Evolutionary conservation across 2,113 vertebrate genomes (phyloP).

Genomic region (Ailuropoda melanoleuca): DNA sequence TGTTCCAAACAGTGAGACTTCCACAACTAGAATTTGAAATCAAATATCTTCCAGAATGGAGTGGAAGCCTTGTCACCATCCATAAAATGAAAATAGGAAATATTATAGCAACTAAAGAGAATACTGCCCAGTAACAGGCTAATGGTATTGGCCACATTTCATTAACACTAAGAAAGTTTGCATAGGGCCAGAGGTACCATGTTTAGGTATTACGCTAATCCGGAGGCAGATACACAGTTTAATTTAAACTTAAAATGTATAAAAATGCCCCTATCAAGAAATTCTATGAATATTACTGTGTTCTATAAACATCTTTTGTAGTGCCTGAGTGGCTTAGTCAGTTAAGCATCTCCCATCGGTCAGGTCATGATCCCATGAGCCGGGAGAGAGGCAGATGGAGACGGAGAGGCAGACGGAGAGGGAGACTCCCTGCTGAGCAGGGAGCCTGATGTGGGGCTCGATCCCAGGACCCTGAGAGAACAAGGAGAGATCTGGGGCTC

Average conservation of each 20-base stretch:
- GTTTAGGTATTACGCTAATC: not conserved
- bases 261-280: not conserved
- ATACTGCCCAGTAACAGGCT: not conserved
- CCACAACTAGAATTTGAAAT: not conserved
- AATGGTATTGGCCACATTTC: not conserved
- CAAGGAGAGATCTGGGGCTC: not conserved
- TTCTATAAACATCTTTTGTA: not conserved
- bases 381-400: not conserved
- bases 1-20: not conserved
- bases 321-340: not conserved
- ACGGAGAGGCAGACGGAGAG: no score
- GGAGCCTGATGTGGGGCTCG: not conserved
- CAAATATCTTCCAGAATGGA: not conserved
- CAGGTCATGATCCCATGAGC: not conserved
- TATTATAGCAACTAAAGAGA: not conserved
- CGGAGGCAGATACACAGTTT: not conserved
- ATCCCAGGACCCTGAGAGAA: not conserved
- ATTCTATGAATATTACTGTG: not conserved
- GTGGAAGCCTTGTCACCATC: not conserved
- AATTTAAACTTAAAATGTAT: not conserved
- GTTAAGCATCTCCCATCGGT: not conserved
- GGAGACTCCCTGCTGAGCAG: not conserved
- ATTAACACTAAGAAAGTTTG: not conserved
- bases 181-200: not conserved
- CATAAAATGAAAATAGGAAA: not conserved